These are phyloP conservation scores for Ammodytes marinus DNA, from an alignment of 2,113 vertebrate genomes.

Conservation along the genomic window DNA sequence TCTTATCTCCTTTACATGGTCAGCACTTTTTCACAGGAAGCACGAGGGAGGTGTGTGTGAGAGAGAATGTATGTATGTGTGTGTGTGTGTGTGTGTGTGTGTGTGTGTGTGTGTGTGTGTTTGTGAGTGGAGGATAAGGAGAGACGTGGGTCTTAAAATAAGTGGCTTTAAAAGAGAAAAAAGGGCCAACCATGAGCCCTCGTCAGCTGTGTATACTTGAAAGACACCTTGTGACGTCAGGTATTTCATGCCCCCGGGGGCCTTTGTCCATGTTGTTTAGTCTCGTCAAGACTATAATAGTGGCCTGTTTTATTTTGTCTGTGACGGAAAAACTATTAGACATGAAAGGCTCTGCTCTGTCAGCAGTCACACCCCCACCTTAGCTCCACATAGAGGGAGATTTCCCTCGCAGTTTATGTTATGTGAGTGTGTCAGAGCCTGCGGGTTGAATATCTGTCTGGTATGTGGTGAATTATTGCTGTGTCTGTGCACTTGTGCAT, in stretches of 20 bases:
- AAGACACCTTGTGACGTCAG: slow-evolving; percentile 53
- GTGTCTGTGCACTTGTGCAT: slow-evolving; percentile 17
- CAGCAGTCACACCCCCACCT: slow-evolving; percentile 60
- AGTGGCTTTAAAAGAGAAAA: slow-evolving; percentile 42
- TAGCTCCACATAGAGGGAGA: slow-evolving; percentile 20
- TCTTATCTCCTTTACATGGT: slow-evolving; percentile 66
- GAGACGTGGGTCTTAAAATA: slow-evolving; percentile 37
- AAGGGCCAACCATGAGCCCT: slow-evolving; percentile 3
- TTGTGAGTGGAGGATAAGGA: slow-evolving; percentile 5
- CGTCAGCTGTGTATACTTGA: slow-evolving; percentile 48
- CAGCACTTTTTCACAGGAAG: slow-evolving; percentile 73
- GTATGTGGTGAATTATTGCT: slow-evolving; percentile 55
- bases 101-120: slow-evolving; percentile 10
- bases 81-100: slow-evolving; percentile 31
- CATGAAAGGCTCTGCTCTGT: slow-evolving; percentile 68
- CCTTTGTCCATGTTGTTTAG: slow-evolving; percentile 60
- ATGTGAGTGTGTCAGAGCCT: slow-evolving; percentile 64
- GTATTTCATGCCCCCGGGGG: slow-evolving; percentile 38
- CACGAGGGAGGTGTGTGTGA: slow-evolving; percentile 10
- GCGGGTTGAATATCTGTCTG: slow-evolving; percentile 61
- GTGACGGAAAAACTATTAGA: slow-evolving; percentile 64
- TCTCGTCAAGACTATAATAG: slow-evolving; percentile 68
- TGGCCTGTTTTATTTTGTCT: slow-evolving; percentile 74
- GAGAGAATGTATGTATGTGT: slow-evolving; percentile 9
- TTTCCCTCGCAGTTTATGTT: slow-evolving; percentile 72